phyloP scores from a whole-genome alignment of 2,797 vertebrate species.

The Clarias platycephalus region DNA sequence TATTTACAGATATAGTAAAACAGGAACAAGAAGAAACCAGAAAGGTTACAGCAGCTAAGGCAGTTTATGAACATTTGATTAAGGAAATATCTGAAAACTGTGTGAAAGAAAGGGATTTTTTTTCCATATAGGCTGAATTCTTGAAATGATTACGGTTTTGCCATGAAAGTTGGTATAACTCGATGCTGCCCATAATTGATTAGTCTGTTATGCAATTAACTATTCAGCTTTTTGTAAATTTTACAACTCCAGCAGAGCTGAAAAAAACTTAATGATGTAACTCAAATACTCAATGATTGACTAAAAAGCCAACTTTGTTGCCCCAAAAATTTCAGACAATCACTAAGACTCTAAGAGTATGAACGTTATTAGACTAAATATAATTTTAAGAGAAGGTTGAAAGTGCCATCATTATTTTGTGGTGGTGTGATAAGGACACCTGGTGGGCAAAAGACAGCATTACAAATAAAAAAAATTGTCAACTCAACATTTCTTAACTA shows the following conservation, averaged over 20 bases:
- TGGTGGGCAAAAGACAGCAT: constrained; percentile 26
- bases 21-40: constrained; percentile 41
- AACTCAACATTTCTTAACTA: not conserved
- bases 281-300: not conserved
- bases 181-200: no score
- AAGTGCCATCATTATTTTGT: not conserved
- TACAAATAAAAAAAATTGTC: not conserved
- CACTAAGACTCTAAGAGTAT: not conserved
- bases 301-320: not conserved
- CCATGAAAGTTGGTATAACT: not conserved
- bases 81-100: not conserved
- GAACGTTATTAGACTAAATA: not conserved
- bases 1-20: constrained; percentile 47
- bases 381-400: not conserved
- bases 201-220: not conserved
- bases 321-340: not conserved
- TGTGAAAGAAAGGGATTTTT: not conserved
- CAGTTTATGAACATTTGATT: constrained; percentile 6
- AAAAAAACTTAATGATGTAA: not conserved
- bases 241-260: not conserved
- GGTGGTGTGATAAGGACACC: constrained; percentile 36
- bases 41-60: constrained; percentile 1
- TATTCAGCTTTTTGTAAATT: not conserved
- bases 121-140: not conserved
- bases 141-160: not conserved